Base-by-base conservation (phyloP, 2,888 invertebrate species). In the Drosophila fulvimacula region DNA sequence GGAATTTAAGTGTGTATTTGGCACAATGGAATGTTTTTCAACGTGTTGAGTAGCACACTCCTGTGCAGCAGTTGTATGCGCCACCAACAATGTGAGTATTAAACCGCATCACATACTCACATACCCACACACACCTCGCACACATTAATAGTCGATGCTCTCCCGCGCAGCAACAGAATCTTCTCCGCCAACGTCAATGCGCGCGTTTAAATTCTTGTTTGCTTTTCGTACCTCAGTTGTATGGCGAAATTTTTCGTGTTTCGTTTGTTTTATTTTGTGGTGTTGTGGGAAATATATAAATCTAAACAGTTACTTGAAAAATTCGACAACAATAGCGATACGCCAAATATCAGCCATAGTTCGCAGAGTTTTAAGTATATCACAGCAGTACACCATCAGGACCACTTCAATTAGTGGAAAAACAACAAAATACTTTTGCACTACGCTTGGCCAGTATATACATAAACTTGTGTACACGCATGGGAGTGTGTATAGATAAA, bases 1-100 rank as follows among this genome's bases (percentile, higher is more conserved):
- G 89, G 88, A 89, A 87, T 79, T 87, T 79, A 86, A 88, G 90
- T 88, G 88, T 89, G 83, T 89, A 88, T 88, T 79, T 90, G 84
- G 90, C 81, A 88, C 90, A 88, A 88, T 88, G 88, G 88, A 89
- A 88, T 79, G 83, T 59, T 70, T 88, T 70, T 81, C 75, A 82
- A 80, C 86, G 80, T 82, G 83, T 78, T 72, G 71, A 67, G 69
- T 52, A 73, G 59, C 52, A 62, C 69, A 72, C 80, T 82, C 85
- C 82, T 84, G 88, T 82, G 65, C 79, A 75, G 72, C 59, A 49
- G 64, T 58, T 65, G 51, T 76, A 53, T 77, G 72, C 63, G 56
- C 72, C 58, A 68, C 38, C 70, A 60, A 58, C 69, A 73, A 65
- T 69, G 24, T 38, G 63, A 65, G 69, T 69, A 69, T 69, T 73